Evolutionary conservation across 1,140 invertebrate species (phyloP).

Genomic region (Bombus sibiricus): DNA sequence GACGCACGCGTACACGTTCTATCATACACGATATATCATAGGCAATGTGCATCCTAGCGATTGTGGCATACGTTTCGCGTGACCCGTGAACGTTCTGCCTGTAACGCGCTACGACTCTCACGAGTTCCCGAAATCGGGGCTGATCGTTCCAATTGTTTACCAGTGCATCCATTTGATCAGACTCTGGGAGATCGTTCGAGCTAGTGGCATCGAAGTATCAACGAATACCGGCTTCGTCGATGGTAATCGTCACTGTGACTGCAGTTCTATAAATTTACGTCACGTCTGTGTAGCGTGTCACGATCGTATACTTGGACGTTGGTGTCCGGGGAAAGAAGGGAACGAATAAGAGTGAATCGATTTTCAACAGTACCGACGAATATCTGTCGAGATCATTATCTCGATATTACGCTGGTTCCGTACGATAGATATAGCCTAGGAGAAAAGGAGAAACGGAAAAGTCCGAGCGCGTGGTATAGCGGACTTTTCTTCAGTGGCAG

Average conservation of each 20-base stretch:
- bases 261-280: neutral
- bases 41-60: slow-evolving; percentile 20
- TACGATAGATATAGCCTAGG: neutral
- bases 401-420: neutral
- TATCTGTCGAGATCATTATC: neutral
- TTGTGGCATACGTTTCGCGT: slow-evolving; percentile 1
- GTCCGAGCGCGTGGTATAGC: neutral
- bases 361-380: neutral
- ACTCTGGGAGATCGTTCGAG: neutral
- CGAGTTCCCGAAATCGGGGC: neutral
- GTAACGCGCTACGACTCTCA: neutral
- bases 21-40: neutral
- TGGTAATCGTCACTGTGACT: neutral
- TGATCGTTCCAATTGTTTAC: neutral
- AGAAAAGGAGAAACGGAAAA: neutral
- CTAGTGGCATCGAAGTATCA: neutral
- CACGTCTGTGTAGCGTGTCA: neutral
- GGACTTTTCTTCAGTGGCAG: neutral
- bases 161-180: neutral
- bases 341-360: neutral
- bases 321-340: neutral
- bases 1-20: slow-evolving; percentile 51
- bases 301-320: neutral
- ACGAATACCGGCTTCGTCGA: neutral
- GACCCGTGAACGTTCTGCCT: slow-evolving; percentile 1